Base-by-base conservation (phyloP, 2,113 vertebrate species). In the Nothobranchius kuhntae region DNA sequence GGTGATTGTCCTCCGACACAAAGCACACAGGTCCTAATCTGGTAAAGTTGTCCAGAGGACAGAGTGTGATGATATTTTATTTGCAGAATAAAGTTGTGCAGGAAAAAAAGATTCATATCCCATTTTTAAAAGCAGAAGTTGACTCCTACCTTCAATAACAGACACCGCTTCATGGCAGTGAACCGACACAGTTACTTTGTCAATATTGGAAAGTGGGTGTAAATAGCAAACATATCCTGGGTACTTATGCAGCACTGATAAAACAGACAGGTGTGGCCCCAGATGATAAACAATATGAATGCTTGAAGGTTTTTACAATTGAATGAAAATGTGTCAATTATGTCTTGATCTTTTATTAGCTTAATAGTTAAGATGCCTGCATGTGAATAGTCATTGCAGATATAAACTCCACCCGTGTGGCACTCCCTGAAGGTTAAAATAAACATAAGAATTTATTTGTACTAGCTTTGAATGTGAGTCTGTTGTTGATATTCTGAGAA, bases 351-450 rank as follows among this genome's bases (percentile, higher is more conserved):
- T 57, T 61, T 73, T 51, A 38, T 75, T 53, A 38, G 9, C 61
- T 7, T 78, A 53, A 69, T 44, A 58, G 61, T 30, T 9, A 7
- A 38, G 30, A 13, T n/a, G 47, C 47, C 21, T 21, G 15, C 40
- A 12, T 70, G 10, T 51, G 60, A 30, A 56, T 66, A 64, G 54
- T 70, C 52, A 48, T 45, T 38, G 35, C 38, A 61, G 38, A 68
- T 26, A 68, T 26, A n/a, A 47, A 46, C 70, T 24, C 61, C 82
- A 68, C 70, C 71, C 66, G 6, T 56, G 44, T n/a, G 78, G 57
- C 72, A 75, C 67, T 57, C 68, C 68, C 68, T 69, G 69, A 24
- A 53, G 53, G 40, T 64, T 72, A 84, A 78, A 83, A 62, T 80
- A 76, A 83, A 86, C 79, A 68, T 6, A 7, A 50, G 1, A 59